Evolutionary conservation across 1,140 invertebrate species (phyloP).

Genomic region (Sitodiplosis mosellana): DNA sequence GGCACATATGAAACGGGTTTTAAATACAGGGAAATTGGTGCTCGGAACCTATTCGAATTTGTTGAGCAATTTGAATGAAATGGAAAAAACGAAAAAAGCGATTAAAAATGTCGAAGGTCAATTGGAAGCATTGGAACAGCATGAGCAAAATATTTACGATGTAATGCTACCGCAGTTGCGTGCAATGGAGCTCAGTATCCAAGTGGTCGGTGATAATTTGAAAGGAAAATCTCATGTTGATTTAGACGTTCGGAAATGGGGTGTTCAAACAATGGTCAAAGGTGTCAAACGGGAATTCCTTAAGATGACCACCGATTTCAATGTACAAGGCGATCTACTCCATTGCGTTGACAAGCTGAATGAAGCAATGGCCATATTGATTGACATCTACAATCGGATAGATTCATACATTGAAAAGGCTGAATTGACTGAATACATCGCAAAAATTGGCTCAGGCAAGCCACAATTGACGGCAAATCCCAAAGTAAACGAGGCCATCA

Average conservation of each 20-base stretch:
- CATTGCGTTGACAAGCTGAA: not conserved
- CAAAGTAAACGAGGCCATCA: not conserved
- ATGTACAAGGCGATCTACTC: not conserved
- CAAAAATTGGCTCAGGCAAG: no score
- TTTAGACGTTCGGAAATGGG: not conserved
- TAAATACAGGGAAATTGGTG: not conserved
- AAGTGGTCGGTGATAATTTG: no score
- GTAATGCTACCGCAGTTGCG: not conserved
- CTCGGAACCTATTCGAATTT: not conserved
- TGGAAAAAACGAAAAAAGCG: not conserved
- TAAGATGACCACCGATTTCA: not conserved
- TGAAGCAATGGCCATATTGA: not conserved
- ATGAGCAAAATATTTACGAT: not conserved
- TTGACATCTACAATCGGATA: not conserved
- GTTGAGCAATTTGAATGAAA: not conserved
- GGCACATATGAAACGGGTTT: not conserved
- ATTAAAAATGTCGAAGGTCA: not conserved
- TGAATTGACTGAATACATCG: not conserved
- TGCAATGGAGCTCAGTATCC: no score
- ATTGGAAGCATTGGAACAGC: not conserved
- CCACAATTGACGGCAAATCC: not conserved
- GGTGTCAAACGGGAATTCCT: not conserved
- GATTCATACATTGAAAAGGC: not conserved
- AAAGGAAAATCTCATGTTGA: not conserved
- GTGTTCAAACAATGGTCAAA: not conserved